Conservation (phyloP, 2,797 vertebrate species). For the Hylomyscus alleni region DNA sequence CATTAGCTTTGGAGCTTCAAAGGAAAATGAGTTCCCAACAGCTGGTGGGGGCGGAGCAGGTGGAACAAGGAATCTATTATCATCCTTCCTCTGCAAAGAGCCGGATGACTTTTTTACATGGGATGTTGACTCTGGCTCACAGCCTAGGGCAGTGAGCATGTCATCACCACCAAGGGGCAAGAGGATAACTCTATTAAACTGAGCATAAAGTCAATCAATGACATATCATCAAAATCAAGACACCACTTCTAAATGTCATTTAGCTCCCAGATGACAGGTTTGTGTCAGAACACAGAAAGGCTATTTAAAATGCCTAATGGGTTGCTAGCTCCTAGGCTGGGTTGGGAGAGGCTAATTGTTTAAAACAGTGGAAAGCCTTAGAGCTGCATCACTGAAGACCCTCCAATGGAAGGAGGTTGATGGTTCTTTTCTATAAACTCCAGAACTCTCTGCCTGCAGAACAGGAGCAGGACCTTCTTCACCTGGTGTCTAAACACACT, state of each 20-base stretch:
- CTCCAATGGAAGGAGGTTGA: background rate
- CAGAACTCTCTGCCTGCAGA: background rate
- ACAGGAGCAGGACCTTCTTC: background rate
- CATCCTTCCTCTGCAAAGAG: background rate
- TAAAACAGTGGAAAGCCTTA: background rate
- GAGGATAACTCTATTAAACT: slow-evolving; percentile 68
- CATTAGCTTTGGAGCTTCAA: slow-evolving; percentile 7
- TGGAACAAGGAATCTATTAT: background rate
- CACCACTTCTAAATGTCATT: slow-evolving; percentile 55
- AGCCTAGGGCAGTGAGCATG: slow-evolving; percentile 16
- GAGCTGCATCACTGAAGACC: background rate
- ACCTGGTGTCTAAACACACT: background rate
- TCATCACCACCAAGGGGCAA: background rate
- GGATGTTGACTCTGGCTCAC: slow-evolving; percentile 42
- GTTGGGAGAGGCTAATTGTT: background rate
- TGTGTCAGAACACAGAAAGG: background rate
- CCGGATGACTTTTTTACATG: background rate
- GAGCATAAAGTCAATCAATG: slow-evolving; percentile 70
- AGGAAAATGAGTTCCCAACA: slow-evolving; percentile 54
- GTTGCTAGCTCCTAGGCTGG: background rate
- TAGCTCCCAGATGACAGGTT: slow-evolving; percentile 35
- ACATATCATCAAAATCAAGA: slow-evolving; percentile 65
- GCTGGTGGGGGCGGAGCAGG: background rate
- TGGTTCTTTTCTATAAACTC: background rate
- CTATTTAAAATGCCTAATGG: slow-evolving; percentile 45